These are phyloP conservation scores for Phocoena phocoena DNA, from an alignment of 2,113 vertebrate genomes.

Conservation along the genomic window DNA sequence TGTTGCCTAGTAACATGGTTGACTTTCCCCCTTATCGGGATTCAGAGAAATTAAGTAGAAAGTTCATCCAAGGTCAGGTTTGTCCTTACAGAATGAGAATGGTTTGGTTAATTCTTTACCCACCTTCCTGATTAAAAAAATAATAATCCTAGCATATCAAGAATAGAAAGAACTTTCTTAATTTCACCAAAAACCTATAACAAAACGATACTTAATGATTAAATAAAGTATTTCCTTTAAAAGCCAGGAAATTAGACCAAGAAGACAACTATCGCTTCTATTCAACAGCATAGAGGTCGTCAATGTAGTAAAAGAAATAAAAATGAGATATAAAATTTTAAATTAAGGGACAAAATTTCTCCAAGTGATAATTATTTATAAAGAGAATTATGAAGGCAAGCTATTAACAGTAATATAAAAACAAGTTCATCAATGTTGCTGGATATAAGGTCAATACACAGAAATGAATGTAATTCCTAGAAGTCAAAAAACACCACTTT, in stretches of 20 bases:
- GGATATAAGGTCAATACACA: neutral
- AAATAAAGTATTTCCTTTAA: constrained; percentile 30
- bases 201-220: neutral
- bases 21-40: constrained; percentile 13
- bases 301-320: neutral
- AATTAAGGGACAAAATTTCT: neutral
- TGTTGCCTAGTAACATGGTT: neutral
- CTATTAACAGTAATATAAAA: neutral
- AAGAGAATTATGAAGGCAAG: neutral
- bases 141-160: neutral
- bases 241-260: constrained; percentile 16
- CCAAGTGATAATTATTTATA: neutral
- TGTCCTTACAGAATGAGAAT: neutral
- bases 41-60: constrained; percentile 5
- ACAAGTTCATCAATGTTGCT: neutral
- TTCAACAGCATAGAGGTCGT: neutral
- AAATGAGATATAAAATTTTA: neutral
- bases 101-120: constrained; percentile 4
- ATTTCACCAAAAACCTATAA: neutral
- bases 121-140: neutral
- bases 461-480: neutral
- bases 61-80: constrained; percentile 39
- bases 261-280: neutral
- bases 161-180: neutral
- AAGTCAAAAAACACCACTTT: neutral